Percentiles rank a stretch among this genome's conserved stretches.
These are phyloP conservation scores for Asbolus verrucosus DNA, from an alignment of 1,140 invertebrate species.

Conservation along the genomic window DNA sequence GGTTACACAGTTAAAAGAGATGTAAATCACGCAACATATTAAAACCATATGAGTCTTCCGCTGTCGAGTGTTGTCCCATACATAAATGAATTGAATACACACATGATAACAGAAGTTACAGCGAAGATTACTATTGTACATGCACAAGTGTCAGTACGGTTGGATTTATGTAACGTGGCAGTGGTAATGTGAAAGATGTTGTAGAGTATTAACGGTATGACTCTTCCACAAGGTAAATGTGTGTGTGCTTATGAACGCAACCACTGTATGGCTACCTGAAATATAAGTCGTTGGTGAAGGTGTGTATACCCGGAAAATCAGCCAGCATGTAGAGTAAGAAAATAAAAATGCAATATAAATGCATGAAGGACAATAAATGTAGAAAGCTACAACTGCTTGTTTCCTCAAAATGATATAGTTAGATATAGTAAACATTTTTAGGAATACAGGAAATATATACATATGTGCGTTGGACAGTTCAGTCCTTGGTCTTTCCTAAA, in stretches of 20 bases:
- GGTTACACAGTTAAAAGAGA: too few relatives aligned
- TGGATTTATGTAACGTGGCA: neutral
- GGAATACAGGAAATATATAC: too few relatives aligned
- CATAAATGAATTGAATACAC: conserved; percentile 26
- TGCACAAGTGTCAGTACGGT: too few relatives aligned
- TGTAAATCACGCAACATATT: conserved; percentile 22
- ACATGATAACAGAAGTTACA: conserved; percentile 16
- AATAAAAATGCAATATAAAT: neutral
- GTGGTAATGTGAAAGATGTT: neutral
- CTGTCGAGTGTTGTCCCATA: conserved; percentile 9
- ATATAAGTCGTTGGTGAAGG: too few relatives aligned
- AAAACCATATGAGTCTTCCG: conserved; percentile 31
- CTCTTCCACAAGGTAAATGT: too few relatives aligned
- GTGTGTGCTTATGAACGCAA: too few relatives aligned
- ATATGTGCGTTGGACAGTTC: neutral
- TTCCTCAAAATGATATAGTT: too few relatives aligned
- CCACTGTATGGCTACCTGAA: neutral
- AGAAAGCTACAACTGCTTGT: neutral
- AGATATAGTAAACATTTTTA: too few relatives aligned
- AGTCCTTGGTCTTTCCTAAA: conserved; percentile 12
- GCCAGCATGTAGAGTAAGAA: neutral
- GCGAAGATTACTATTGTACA: conserved; percentile 13
- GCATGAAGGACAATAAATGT: too few relatives aligned
- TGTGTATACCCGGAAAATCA: conserved; percentile 16
- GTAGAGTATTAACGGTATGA: too few relatives aligned